Percentiles rank a stretch among this genome's conserved stretches.
phyloP scores from a whole-genome alignment of 2,113 vertebrate genomes.

The Genyomyrus donnyi region DNA sequence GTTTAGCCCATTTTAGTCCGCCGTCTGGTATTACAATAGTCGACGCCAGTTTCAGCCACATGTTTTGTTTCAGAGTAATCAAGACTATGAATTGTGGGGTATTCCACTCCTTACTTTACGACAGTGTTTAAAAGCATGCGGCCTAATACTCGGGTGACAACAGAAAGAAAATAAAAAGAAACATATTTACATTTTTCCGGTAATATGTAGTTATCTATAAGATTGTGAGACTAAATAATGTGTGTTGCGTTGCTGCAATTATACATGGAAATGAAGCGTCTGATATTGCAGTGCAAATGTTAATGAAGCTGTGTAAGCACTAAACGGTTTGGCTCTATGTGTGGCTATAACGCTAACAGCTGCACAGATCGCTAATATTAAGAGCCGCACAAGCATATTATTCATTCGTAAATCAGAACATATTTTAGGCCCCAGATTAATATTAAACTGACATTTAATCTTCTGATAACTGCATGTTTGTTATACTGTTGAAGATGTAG shows the following conservation, averaged over 20 bases:
- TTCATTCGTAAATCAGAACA: background rate
- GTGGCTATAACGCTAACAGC: background rate
- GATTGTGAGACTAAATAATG: background rate
- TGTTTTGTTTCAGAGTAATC: background rate
- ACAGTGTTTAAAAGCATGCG: background rate
- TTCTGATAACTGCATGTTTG: background rate
- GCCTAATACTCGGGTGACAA: background rate
- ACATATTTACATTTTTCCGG: background rate
- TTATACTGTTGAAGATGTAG: background rate
- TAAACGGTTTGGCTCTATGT: background rate
- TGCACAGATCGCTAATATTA: background rate
- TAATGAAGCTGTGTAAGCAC: background rate
- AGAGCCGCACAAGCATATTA: background rate
- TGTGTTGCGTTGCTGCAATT: background rate
- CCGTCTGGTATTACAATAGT: background rate
- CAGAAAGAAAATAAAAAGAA: background rate
- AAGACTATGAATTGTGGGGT: background rate
- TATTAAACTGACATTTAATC: background rate
- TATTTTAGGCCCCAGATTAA: background rate
- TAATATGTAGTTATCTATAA: background rate
- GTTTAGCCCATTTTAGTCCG: background rate
- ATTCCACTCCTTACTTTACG: background rate
- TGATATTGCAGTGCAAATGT: background rate
- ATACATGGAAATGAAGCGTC: background rate
- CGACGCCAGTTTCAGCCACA: background rate